Evolutionary conservation across 2,888 invertebrate genomes (phyloP), one percentile per base, ranked within the genome.

Genomic region (Leptinotarsa haldemani): DNA sequence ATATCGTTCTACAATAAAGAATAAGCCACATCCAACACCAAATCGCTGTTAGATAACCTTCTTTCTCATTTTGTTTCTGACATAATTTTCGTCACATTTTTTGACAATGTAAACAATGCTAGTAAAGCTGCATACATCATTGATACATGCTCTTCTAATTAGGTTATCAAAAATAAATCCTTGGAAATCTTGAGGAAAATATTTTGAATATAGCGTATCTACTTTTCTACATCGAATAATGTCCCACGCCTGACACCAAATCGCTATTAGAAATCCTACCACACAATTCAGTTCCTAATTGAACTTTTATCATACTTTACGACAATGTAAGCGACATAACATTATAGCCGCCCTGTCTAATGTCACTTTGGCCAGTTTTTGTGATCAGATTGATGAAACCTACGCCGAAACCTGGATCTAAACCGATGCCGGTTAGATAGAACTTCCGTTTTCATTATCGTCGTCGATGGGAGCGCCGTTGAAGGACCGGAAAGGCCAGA

Each of bases 401-500:
- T 12, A 20, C 22, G 1, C 22, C 13, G 13, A 56, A 56, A 56
- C 15, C 22, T 4, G 40, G 9, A 30, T 16, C 20, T 13, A 22
- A 61, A 61, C 64, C 46, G 68, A 64, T 68, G 53, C 72, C 68
- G 52, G 68, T 64, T 65, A 52, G 56, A 73, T 73, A 65, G 61
- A 73, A 70, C 69, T 66, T 53, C 69, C 58, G 66, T 65, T 66
- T 66, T 53, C 69, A 73, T 73, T 22, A 22, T 52, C 52, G 12
- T 18, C 52, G 52, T 18, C 18, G 53, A 68, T 58, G 58, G 15
- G 15, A 58, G 16, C 40, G n/a, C 25, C 5, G 25, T 61, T 61
- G 40, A 61, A 16, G 20, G 40, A n/a, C 7, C 61, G 61, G n/a
- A 30, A 16, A 40, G 18, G 40, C 61, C 30, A 12, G n/a, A 16